Percentiles rank a stretch among this genome's conserved stretches.
phyloP scores from a whole-genome alignment of 2,888 invertebrate species.

The Cotesia congregata region DNA sequence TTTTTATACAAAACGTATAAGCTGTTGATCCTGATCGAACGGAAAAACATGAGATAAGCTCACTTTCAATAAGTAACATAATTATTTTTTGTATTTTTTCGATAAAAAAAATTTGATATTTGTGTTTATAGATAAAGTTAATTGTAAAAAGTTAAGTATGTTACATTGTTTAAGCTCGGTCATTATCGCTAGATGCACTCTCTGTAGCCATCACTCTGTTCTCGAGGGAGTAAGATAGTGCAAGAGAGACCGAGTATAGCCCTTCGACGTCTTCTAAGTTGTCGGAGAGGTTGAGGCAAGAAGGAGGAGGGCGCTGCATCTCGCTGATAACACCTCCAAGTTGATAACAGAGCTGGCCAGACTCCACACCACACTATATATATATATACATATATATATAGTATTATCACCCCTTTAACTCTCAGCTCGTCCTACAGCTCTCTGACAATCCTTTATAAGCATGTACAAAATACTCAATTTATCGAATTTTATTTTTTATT shows the following conservation, averaged over 20 bases:
- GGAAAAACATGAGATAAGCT: neutral
- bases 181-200: conserved; percentile 70
- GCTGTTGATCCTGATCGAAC: neutral
- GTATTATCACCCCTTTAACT: conserved; percentile 26
- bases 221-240: conserved; percentile 45
- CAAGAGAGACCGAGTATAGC: conserved; percentile 46
- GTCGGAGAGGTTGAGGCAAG: conserved; percentile 40
- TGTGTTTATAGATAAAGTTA: conserved; percentile 9
- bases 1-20: neutral
- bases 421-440: conserved; percentile 20
- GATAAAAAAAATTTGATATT: neutral
- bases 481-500: conserved; percentile 1
- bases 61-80: neutral
- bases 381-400: neutral
- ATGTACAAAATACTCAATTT: conserved; percentile 10
- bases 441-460: conserved; percentile 20
- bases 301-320: conserved; percentile 66
- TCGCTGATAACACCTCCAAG: conserved; percentile 66
- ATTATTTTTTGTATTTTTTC: neutral
- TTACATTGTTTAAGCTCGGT: conserved; percentile 70
- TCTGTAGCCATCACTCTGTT: conserved; percentile 65
- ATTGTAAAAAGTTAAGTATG: conserved; percentile 14
- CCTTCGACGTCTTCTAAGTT: conserved; percentile 41
- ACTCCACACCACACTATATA: conserved; percentile 52
- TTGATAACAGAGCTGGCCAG: conserved; percentile 68